Evolutionary conservation across 1,140 invertebrate genomes (phyloP), one percentile per base, ranked within the genome.

Genomic region (Trachymyrmex septentrionalis): DNA sequence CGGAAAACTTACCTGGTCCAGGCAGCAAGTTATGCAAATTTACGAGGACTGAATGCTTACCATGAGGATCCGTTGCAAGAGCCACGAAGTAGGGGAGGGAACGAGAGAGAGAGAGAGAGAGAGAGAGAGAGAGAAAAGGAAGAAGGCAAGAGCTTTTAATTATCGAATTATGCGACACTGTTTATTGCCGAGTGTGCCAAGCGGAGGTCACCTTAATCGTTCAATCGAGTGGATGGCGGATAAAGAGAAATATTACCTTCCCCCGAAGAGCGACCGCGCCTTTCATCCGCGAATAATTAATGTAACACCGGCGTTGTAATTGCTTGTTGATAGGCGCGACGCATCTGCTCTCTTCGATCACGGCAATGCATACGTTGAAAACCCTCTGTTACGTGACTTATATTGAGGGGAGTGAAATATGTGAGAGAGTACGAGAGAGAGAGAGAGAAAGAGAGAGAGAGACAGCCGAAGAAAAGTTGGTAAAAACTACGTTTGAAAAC

Each of bases 221-320:
- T 94, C 92, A 95, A 95, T 95, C 93, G 94, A 93, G 93, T 90
- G 94, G 55, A 92, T 91, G 87, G 57, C 63, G 86, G 80, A 93
- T 89, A 92, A 91, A 92, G 78, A 92, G 72, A 21, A 64, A 63
- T 89, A 72, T 86, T 92, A 91, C 91, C 81, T 92, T 89, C 7
- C 86, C 76, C 77, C 86, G 88, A 92, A 75, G 73, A 69, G n/a
- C 72, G 63, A 16, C 5, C 38, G 50, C 55, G 66, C 38, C 73
- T 85, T 81, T 81, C 77, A 85, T 80, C n/a, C 24, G 64, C 12
- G 21, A 75, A 92, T 91, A 93, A 93, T 93, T 93, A 93, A 93
- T 93, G 81, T 93, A 89, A 87, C 78, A 66, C 85, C 63, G 86
- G 67, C 81, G 86, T 86, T 91, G 92, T 95, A 94, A 95, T 95